Evolutionary conservation across 2,797 vertebrate genomes (phyloP), one percentile per base, ranked within the genome.

Genomic region (Rhabdophis nuchalis): DNA sequence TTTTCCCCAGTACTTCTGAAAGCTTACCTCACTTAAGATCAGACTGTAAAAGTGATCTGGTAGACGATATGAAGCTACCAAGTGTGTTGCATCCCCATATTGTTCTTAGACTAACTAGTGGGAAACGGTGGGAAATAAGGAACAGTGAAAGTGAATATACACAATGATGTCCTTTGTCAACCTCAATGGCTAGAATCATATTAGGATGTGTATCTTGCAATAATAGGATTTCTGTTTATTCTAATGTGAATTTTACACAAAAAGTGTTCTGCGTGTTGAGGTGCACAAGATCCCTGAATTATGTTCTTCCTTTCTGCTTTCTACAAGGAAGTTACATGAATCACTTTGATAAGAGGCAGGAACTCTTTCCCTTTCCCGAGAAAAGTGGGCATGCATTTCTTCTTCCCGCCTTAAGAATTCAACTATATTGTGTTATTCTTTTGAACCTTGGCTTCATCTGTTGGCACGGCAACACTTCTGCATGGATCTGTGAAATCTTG

Each of bases 381-480:
- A 86, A 92, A 89, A 68, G 18, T 18, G 52, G 36, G 23, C 50
- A n/a, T 87, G 10, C 50, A 2, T 20, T 23, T 32, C 13, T 25
- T 4, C 29, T 11, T n/a, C 87, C 57, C 46, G 20, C 57, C 91
- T 13, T 29, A 58, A 82, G 64, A 54, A 89, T 72, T 77, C 25
- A 60, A 53, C 87, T 91, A 64, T 72, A 85, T 91, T 91, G 54
- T 89, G 13, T 91, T 46, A 92, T 90, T 88, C 85, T 85, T 88
- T 90, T 64, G 68, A 92, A 64, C 68, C 57, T 89, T 90, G 68
- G 68, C 91, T 90, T 89, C 58, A 88, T 85, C 86, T 77, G 91
- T 90, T 90, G 91, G 88, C 91, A 90, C 29, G 57, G 93, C 93
- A 90, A 88, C 68, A 87, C 68, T 92, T 90, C 86, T 92, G 64